These are phyloP conservation scores for Dendrolimus houi DNA, from an alignment of 2,888 invertebrate species.

Conservation along the genomic window DNA sequence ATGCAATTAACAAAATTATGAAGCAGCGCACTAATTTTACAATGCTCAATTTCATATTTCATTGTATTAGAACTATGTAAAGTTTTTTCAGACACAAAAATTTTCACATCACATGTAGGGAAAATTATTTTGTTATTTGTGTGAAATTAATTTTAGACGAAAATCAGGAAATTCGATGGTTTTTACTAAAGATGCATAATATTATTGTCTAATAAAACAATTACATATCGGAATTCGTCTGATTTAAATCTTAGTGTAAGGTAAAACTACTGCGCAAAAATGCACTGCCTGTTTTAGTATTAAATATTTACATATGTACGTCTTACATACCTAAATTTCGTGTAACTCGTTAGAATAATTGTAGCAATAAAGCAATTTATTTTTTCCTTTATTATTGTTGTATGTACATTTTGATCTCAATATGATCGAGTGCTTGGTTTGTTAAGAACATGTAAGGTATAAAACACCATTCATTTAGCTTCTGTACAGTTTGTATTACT, in stretches of 20 bases:
- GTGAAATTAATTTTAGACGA: no score
- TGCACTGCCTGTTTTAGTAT: slow-evolving; percentile 68
- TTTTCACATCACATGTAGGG: no score
- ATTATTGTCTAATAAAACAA: slow-evolving; percentile 26
- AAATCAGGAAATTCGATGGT: no score
- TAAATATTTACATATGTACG: slow-evolving; percentile 30
- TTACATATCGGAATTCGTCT: slow-evolving; percentile 57
- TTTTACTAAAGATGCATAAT: slow-evolving; percentile 15
- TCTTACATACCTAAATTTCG: slow-evolving; percentile 12
- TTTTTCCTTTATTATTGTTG: slow-evolving; percentile 39
- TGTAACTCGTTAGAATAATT: slow-evolving; percentile 35
- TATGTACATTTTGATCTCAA: slow-evolving; percentile 76
- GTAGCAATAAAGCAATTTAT: slow-evolving; percentile 30
- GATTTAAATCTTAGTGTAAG: slow-evolving; percentile 40
- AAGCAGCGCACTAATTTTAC: background rate
- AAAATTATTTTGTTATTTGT: no score
- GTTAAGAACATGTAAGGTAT: slow-evolving; percentile 67
- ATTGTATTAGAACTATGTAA: no score
- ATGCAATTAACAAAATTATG: no score
- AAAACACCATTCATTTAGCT: slow-evolving; percentile 73
- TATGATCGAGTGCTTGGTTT: slow-evolving; percentile 67
- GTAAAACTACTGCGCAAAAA: slow-evolving; percentile 49
- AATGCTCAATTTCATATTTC: background rate
- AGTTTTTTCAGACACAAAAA: no score
- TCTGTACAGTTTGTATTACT: slow-evolving; percentile 67